Base-by-base conservation (phyloP, 92 coral and sea anemone species). In the Pocillopora grandis region DNA sequence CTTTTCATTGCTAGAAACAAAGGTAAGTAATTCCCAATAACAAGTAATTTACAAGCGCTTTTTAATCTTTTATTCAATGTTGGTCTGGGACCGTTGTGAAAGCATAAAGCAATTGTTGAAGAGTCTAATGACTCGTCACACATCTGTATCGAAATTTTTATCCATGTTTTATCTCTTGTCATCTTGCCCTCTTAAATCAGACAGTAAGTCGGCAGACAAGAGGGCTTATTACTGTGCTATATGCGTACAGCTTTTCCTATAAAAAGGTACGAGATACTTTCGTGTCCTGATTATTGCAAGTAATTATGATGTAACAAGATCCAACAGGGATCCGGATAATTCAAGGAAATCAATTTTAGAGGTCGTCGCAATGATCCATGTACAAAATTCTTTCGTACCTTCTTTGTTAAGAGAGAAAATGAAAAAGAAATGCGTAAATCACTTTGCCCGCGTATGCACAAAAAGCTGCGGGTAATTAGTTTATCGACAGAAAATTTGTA, bases 171-270 rank as follows among this genome's bases (percentile, higher is more conserved):
- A 57, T 73, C 77, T 7, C 55, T 18, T 31, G 19, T 70, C 49
- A 72, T 59, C 70, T 82, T 75, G 86, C 48, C 33, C 35, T 23
- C 10, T 66, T 80, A 66, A 21, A 9, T 27, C 72, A 62, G 57
- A 65, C 79, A 55, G 62, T 27, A 65, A 23, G 72, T 72, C 5
- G 37, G 27, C 52, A 83, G 86, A 83, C 72, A 73, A 82, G 62
- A 14, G 19, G 17, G 84, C 78, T 82, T 4, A 80, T 81, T 66
- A 83, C 31, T 63, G 79, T n/a, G 72, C 80, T 71, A 23, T 83
- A 62, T 83, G 74, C 21, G 31, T 82, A 63, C 75, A 23, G 33
- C 37, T 60, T 65, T 42, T 62, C 27, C 79, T 72, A 64, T 42
- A 64, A 48, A 58, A 60, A 12, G 15, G 42, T 42, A 21, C 63